Percentiles rank a stretch among this genome's conserved stretches.
These are phyloP conservation scores for Rhopalosiphum padi DNA, from an alignment of 1,140 invertebrate genomes.

Conservation along the genomic window DNA sequence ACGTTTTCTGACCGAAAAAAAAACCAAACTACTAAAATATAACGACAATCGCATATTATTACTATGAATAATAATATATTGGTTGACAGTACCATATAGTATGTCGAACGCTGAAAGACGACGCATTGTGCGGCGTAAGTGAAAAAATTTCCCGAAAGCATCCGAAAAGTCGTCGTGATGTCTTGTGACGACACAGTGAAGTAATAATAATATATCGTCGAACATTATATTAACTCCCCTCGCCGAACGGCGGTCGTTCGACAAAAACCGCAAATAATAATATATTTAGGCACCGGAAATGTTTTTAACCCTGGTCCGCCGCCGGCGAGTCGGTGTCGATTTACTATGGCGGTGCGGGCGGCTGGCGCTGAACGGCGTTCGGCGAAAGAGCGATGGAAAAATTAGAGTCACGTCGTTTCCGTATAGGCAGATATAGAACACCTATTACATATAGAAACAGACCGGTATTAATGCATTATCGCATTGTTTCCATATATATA, in stretches of 20 bases:
- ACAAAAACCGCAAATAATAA: slow-evolving; percentile 15
- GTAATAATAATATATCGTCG: not conserved
- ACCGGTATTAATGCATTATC: not conserved
- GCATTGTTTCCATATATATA: not conserved
- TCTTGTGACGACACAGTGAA: not conserved
- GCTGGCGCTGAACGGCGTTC: not conserved
- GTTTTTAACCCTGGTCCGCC: not conserved
- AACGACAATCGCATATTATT: not conserved
- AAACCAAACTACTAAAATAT: too few species aligned
- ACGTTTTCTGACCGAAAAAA: not conserved
- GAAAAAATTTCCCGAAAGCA: not conserved
- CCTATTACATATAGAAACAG: not conserved
- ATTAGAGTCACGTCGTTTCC: not conserved
- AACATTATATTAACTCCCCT: not conserved
- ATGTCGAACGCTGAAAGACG: not conserved
- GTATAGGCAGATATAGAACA: not conserved
- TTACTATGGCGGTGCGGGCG: not conserved
- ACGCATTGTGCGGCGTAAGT: not conserved
- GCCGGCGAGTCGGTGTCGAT: not conserved
- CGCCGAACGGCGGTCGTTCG: not conserved
- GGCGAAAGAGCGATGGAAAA: not conserved
- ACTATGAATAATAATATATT: not conserved
- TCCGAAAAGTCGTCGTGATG: not conserved
- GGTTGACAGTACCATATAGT: too few species aligned
- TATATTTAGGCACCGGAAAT: slow-evolving; percentile 5